A percentile compares a stretch with the other conserved stretches of the same genome.
These are phyloP conservation scores for Kradibia gibbosae DNA, from an alignment of 1,140 invertebrate genomes.

Conservation along the genomic window DNA sequence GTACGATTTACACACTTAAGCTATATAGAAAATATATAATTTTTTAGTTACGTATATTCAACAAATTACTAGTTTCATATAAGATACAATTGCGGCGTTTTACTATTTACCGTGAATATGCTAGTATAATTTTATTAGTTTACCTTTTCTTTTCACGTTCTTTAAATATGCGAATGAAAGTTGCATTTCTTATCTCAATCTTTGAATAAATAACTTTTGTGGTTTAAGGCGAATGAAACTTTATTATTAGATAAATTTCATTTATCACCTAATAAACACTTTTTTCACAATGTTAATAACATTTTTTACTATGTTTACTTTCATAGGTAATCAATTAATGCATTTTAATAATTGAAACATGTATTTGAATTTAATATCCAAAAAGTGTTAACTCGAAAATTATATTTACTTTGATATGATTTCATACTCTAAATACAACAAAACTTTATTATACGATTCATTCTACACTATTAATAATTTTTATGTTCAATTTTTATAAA, in stretches of 20 bases:
- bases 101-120: conserved; percentile 33
- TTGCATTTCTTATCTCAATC: conserved; percentile 3
- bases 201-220: background rate
- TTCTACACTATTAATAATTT: background rate
- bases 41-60: conserved; percentile 27
- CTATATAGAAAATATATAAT: conserved; percentile 32
- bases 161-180: conserved; percentile 4
- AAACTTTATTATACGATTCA: background rate
- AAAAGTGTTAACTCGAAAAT: background rate
- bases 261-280: background rate
- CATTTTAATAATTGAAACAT: background rate
- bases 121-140: conserved; percentile 39
- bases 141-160: conserved; percentile 7
- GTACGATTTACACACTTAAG: background rate
- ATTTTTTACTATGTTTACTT: background rate
- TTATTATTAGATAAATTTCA: background rate
- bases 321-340: background rate
- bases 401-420: background rate
- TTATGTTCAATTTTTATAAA: background rate
- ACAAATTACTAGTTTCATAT: conserved; percentile 26
- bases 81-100: conserved; percentile 14
- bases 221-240: background rate
- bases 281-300: background rate
- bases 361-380: background rate
- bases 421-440: background rate